Evolutionary conservation across 2,113 vertebrate genomes (phyloP).

Genomic region (Pedionomus torquatus): DNA sequence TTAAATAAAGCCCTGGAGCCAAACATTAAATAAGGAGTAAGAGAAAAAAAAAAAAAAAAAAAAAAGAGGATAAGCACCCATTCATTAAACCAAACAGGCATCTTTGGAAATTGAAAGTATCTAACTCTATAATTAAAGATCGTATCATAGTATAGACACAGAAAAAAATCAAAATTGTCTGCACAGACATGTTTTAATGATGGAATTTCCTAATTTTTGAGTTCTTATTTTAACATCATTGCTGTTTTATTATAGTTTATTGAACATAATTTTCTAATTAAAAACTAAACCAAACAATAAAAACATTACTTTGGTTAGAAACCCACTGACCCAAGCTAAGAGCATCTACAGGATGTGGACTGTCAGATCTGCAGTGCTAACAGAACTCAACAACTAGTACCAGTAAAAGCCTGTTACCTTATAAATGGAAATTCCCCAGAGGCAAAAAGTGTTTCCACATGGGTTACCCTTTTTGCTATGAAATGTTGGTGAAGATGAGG

Average conservation of each 20-base stretch:
- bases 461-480: background rate
- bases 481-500: background rate
- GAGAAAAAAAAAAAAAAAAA: fast-evolving
- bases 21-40: background rate
- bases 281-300: background rate
- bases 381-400: background rate
- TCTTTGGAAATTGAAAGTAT: background rate
- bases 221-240: background rate
- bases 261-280: background rate
- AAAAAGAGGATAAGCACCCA: background rate
- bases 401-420: background rate
- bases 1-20: background rate
- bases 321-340: background rate
- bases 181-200: background rate
- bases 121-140: constrained; percentile 39
- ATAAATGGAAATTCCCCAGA: background rate
- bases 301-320: background rate
- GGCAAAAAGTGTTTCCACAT: background rate
- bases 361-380: background rate
- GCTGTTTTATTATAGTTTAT: background rate
- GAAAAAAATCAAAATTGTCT: background rate
- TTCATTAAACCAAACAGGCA: background rate
- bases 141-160: background rate
- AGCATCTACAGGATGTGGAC: background rate
- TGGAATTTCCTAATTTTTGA: background rate